Evolutionary conservation across 2,888 invertebrate species (phyloP), one percentile per base, ranked within the genome.

Genomic region (Meganola albula): DNA sequence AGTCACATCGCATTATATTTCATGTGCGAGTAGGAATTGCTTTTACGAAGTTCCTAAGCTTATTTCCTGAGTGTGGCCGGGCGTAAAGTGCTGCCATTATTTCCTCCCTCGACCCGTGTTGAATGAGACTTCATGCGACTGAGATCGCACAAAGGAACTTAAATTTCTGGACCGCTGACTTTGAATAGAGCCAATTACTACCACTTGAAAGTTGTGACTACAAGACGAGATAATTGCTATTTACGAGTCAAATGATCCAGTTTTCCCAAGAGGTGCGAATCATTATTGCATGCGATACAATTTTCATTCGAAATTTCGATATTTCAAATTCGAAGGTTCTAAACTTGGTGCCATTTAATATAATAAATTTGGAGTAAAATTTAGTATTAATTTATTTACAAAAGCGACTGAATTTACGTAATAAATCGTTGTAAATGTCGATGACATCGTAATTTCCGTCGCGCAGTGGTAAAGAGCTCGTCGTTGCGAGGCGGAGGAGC

Each of bases 31-130:
- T 53, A 67, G 74, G 65, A 83, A 83, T 83, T 77, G 83, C 85
- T 85, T 84, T 85, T 83, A 85, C 71, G 74, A 72, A 83, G 80
- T 84, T 83, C 74, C 74, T 79, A 80, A 84, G 85, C 84, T 85
- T 84, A 85, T 84, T 85, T 84, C 84, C 84, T 77, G 79, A 66
- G 74, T 72, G 75, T 73, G 74, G 74, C 66, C 63, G 77, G 70
- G 78, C 62, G 76, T 78, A 80, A 84, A 84, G 84, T 84, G 83
- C 74, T 75, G 67, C 82, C 82, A 83, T 85, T 84, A 82, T 67
- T 49, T 61, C 58, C 64, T 51, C 58, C 55, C 52, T 40, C 55
- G 39, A 52, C 49, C 45, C 56, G 46, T 50, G 34, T 44, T 66
- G 70, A 74, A 73, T 72, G 52, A 62, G 58, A 48, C 54, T 53